Evolutionary conservation across 37 sponge, comb jelly and placozoan species (phyloP).

Genomic region (Halisarca cf. caerulea): DNA sequence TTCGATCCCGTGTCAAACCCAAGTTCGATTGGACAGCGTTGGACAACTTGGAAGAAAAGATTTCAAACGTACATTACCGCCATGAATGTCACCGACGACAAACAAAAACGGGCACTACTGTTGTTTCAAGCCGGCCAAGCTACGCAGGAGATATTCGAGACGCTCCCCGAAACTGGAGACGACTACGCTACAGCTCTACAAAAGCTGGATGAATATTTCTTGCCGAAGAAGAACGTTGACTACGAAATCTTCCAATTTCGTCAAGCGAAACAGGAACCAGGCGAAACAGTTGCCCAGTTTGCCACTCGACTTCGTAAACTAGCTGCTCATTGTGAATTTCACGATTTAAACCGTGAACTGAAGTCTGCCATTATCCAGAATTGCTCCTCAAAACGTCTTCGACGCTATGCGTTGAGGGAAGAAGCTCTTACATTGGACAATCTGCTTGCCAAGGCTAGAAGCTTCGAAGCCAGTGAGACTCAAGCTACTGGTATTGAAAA

Average conservation of each 20-base stretch:
- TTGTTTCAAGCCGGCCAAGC: too few species aligned
- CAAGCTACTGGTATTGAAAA: conserved; percentile 31
- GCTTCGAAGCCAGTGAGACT: conserved; percentile 44
- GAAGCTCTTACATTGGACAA: conserved; percentile 32
- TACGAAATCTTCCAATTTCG: conserved; percentile 36
- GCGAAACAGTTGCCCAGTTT: conserved; percentile 50
- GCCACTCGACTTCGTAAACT: conserved; percentile 35
- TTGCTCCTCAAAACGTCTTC: conserved; percentile 37
- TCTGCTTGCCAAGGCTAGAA: conserved; percentile 31
- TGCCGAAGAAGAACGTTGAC: conserved; percentile 43
- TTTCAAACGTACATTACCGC: too few species aligned
- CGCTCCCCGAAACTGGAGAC: conserved; percentile 28
- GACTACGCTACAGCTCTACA: conserved; percentile 34
- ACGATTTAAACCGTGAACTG: conserved; percentile 18
- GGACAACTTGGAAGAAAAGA: too few species aligned
- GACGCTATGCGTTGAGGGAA: conserved; percentile 27
- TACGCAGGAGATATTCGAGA: background rate
- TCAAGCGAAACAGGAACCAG: background rate
- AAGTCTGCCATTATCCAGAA: conserved; percentile 44
- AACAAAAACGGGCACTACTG: too few species aligned
- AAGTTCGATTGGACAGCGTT: too few species aligned
- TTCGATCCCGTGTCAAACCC: too few species aligned
- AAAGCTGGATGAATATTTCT: conserved; percentile 40
- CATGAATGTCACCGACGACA: too few species aligned
- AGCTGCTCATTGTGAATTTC: conserved; percentile 39